Evolutionary conservation across 2,113 vertebrate species (phyloP), one percentile per base, ranked within the genome.

Genomic region (Poeciliopsis turrubarensis): DNA sequence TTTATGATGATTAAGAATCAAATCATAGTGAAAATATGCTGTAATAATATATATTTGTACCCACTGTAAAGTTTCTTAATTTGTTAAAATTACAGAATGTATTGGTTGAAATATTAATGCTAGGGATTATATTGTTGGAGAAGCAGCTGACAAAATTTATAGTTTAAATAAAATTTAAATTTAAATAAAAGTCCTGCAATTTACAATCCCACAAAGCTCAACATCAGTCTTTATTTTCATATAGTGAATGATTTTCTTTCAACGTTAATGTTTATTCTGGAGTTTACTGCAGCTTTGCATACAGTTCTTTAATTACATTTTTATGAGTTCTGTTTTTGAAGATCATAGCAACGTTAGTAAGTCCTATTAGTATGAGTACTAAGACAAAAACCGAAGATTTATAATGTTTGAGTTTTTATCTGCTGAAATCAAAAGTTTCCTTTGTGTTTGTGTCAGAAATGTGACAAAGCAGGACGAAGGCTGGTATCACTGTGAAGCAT

Each of bases 401-500:
- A 25, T 3, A 54, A 25, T 5, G 7, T 47, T 68, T 68, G 47
- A 51, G 8, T 26, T 57, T 57, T 1, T 70, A 27, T 26, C 29
- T 0, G 0, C 61, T 37, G 32, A 27, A 25, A 13, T 32, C 68
- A 15, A 3, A 75, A 27, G 26, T 54, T 15, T 37, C 3, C 15
- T 60, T 32, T 83, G 14, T 71, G n/a, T 80, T 34, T 73, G 77
- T n/a, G 63, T 8, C 83, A 95, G 95, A 54, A 94, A 92, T 71
- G 91, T 95, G 77, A 91, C 83, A 13, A 75, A 72, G 57, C 88
- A 91, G 25, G 92, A 95, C 13, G 92, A 93, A 62, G 95, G 94
- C 47, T 92, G 17, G 7, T 95, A 95, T 87, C 86, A 93, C 82
- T 95, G 94, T 80, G 94, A 94, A 84, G 94, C 83, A 54, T 82